A percentile compares a stretch with the other conserved stretches of the same genome.
Conservation (phyloP, 2,797 vertebrate species). For the Phyllotis vaccarum region DNA sequence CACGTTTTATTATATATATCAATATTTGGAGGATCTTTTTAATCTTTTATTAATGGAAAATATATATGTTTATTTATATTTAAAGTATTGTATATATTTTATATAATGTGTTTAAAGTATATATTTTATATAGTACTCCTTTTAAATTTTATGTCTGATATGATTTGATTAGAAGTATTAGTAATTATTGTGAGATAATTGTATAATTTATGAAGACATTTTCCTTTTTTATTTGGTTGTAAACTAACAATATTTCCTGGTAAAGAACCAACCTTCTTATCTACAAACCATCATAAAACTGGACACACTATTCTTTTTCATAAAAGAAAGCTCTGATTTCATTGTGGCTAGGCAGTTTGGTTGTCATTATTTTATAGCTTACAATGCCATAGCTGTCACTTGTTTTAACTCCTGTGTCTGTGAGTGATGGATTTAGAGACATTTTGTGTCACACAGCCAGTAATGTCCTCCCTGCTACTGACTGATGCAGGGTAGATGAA, state of each 20-base stretch:
- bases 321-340: conserved; percentile 8
- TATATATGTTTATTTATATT: neutral
- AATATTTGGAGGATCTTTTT: neutral
- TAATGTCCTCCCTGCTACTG: conserved; percentile 81
- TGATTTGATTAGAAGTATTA: neutral
- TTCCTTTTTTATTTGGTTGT: neutral
- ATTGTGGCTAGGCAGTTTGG: conserved; percentile 30
- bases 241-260: neutral
- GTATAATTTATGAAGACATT: neutral
- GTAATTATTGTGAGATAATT: conserved; percentile 11
- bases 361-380: conserved; percentile 2
- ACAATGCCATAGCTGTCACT: neutral
- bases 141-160: neutral
- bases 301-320: neutral
- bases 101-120: neutral
- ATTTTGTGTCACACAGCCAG: conserved; percentile 80
- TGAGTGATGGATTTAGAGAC: conserved; percentile 78
- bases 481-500: conserved; percentile 80
- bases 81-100: neutral
- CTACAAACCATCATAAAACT: neutral
- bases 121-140: neutral
- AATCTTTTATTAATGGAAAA: conserved; percentile 1
- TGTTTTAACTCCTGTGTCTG: conserved; percentile 83
- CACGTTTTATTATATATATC: neutral
- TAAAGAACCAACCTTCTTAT: neutral